A percentile compares a stretch with the other conserved stretches of the same genome.
These are phyloP conservation scores for Vandiemenella viatica DNA, from an alignment of 2,888 invertebrate species.

Conservation along the genomic window DNA sequence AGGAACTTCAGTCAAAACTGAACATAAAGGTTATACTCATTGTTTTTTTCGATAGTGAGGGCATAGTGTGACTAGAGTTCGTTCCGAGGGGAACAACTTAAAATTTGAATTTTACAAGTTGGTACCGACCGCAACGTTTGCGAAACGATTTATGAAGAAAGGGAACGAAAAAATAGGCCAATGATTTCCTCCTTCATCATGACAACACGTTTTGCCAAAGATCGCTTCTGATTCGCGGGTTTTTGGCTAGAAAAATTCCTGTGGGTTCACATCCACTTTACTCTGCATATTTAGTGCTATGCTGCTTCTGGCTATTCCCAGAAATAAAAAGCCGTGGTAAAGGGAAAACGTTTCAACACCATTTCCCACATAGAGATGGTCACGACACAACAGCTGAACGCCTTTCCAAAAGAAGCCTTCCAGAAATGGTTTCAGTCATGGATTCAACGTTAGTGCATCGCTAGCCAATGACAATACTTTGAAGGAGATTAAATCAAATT, in stretches of 20 bases:
- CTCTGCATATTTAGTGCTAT: background rate
- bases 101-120: constrained; percentile 9
- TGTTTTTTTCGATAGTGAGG: constrained; percentile 1
- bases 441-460: background rate
- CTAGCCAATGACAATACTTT: background rate
- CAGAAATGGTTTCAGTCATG: background rate
- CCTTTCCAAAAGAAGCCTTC: constrained; percentile 5
- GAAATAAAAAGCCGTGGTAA: constrained; percentile 10
- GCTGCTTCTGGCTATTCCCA: constrained; percentile 8
- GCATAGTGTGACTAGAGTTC: constrained; percentile 15
- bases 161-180: background rate
- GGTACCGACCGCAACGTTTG: constrained; percentile 7
- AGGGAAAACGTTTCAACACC: constrained; percentile 14
- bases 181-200: constrained; percentile 4
- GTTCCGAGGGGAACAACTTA: constrained; percentile 15
- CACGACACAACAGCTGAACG: constrained; percentile 13
- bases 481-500: background rate
- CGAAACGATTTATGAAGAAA: background rate
- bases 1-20: background rate
- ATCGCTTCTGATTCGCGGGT: constrained; percentile 8
- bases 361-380: constrained; percentile 14
- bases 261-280: background rate
- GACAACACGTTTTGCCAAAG: constrained; percentile 8
- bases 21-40: background rate
- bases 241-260: constrained; percentile 7